Conservation (phyloP, 1,140 invertebrate species). For the Drosophila athabasca region DNA sequence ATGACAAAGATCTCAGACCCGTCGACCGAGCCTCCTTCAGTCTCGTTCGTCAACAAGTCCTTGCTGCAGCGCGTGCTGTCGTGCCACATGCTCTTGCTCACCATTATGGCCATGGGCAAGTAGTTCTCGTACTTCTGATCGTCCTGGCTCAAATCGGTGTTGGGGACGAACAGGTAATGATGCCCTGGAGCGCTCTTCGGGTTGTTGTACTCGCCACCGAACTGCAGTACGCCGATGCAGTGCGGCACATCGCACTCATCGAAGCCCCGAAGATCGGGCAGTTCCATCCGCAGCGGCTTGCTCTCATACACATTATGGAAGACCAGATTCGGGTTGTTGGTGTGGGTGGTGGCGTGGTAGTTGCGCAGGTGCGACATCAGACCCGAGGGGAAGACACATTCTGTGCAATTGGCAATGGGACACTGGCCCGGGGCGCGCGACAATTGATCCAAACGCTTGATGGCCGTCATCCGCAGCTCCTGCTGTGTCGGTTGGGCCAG, state of each 20-base stretch:
- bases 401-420: constrained; percentile 28
- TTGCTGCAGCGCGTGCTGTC: neutral
- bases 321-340: neutral
- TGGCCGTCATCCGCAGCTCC: no score
- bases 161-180: constrained; percentile 17
- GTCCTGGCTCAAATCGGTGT: constrained; percentile 5
- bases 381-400: constrained; percentile 35
- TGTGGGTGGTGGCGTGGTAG: constrained; percentile 11
- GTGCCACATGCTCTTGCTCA: constrained; percentile 39
- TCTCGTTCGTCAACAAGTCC: constrained; percentile 1
- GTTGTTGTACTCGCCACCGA: constrained; percentile 25
- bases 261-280: constrained; percentile 21
- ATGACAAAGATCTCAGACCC: constrained; percentile 38
- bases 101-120: constrained; percentile 42
- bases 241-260: neutral
- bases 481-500: no score
- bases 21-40: neutral
- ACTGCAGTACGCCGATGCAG: constrained; percentile 36
- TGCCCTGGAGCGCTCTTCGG: constrained; percentile 8
- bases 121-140: constrained; percentile 7
- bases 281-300: neutral
- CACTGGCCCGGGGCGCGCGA: constrained; percentile 37
- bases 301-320: constrained; percentile 17
- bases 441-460: neutral
- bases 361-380: constrained; percentile 42